Evolutionary conservation across 53 echinoderm and acorn worm species (phyloP).

Genomic region (Holothuria leucospilota): DNA sequence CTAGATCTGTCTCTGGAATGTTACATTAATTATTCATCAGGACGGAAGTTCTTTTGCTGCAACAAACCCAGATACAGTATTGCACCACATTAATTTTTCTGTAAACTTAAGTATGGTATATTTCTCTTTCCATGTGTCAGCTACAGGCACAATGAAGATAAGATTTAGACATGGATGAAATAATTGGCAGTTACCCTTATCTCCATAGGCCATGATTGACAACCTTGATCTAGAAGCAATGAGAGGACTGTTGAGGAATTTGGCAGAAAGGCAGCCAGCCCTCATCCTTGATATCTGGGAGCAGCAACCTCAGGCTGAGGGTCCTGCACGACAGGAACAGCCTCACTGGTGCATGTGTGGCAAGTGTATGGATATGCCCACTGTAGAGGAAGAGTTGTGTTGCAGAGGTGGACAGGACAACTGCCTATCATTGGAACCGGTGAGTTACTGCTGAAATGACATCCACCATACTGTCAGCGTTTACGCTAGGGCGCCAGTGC

Average conservation of each 20-base stretch:
- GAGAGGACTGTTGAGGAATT: neutral
- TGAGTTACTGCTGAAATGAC: neutral
- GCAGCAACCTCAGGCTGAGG: neutral
- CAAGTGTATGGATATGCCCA: neutral
- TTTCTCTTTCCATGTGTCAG: too few species aligned
- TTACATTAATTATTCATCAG: too few species aligned
- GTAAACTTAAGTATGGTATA: too few species aligned
- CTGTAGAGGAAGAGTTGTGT: neutral
- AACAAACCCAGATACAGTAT: too few species aligned
- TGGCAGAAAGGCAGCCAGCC: neutral
- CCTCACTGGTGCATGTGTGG: constrained; percentile 3
- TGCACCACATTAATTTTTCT: too few species aligned
- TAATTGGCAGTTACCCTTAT: neutral
- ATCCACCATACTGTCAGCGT: too few species aligned
- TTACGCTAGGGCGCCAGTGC: too few species aligned
- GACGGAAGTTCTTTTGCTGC: too few species aligned
- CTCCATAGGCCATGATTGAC: neutral
- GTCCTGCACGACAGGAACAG: neutral
- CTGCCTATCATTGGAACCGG: constrained; percentile 2
- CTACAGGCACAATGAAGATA: too few species aligned
- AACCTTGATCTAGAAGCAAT: neutral
- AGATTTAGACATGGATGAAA: too few species aligned
- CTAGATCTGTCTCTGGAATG: too few species aligned
- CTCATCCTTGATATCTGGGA: neutral
- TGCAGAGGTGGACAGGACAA: neutral